phyloP scores from a whole-genome alignment of 1,140 invertebrate genomes.

The Manduca sexta region DNA sequence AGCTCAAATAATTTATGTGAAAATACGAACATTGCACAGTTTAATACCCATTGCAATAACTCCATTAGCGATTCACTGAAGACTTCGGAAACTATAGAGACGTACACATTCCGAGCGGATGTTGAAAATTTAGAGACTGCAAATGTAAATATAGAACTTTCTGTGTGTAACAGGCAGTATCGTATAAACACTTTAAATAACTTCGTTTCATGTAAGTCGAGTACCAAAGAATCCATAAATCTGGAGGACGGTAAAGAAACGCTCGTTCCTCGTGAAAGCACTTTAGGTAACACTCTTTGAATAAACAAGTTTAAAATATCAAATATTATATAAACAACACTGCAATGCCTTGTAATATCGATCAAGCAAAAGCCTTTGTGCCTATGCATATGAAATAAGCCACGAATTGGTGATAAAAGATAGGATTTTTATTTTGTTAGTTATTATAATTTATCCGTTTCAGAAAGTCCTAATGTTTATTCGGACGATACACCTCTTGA shows the following conservation, averaged over 20 bases:
- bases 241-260: slow-evolving; percentile 23
- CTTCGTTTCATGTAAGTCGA: slow-evolving; percentile 13
- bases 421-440: too few relatives aligned
- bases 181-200: slow-evolving; percentile 36
- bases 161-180: slow-evolving; percentile 49
- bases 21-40: slow-evolving; percentile 25
- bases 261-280: slow-evolving; percentile 13
- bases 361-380: too few relatives aligned
- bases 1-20: slow-evolving; percentile 16
- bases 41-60: slow-evolving; percentile 32
- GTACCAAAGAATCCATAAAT: slow-evolving; percentile 15
- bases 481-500: slow-evolving; percentile 35
- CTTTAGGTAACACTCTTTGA: slow-evolving; percentile 34
- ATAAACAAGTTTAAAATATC: not conserved
- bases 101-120: slow-evolving; percentile 9
- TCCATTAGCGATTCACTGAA: slow-evolving; percentile 15
- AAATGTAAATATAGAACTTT: slow-evolving; percentile 20
- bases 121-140: slow-evolving; percentile 5
- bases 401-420: too few relatives aligned
- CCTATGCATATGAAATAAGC: too few relatives aligned
- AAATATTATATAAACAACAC: too few relatives aligned
- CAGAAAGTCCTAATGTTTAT: slow-evolving; percentile 30
- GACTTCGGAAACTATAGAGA: slow-evolving; percentile 12
- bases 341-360: too few relatives aligned
- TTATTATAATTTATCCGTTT: slow-evolving; percentile 3